These are phyloP conservation scores for Syrista parreyssii DNA, from an alignment of 2,888 invertebrate species.

Conservation along the genomic window DNA sequence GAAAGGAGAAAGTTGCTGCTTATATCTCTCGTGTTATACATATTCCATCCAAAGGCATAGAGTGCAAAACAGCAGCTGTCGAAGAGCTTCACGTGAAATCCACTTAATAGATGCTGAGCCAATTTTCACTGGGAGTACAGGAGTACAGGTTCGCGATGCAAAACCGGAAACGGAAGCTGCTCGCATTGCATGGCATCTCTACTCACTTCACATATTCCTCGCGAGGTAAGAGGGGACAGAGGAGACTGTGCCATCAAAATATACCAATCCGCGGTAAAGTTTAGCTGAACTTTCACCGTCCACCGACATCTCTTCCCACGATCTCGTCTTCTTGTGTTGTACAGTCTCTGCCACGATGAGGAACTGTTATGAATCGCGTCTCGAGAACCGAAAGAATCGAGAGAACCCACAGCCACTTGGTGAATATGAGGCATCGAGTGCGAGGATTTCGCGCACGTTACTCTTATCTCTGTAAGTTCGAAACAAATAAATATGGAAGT, in stretches of 20 bases:
- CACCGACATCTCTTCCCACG: constrained; percentile 27
- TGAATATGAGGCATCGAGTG: too few species aligned
- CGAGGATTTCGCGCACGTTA: too few species aligned
- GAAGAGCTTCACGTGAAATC: too few species aligned
- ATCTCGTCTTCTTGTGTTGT: constrained; percentile 21
- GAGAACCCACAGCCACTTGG: too few species aligned
- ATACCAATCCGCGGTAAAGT: constrained; percentile 35
- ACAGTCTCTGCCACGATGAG: not conserved
- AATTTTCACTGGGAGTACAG: not conserved
- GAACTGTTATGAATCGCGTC: not conserved
- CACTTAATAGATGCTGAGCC: too few species aligned
- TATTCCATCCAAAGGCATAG: too few species aligned
- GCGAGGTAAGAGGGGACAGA: constrained; percentile 14
- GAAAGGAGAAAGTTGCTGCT: too few species aligned
- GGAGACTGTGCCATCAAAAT: constrained; percentile 33
- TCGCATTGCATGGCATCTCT: not conserved
- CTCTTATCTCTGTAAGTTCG: too few species aligned
- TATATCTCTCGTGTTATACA: too few species aligned
- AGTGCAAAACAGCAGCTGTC: too few species aligned
- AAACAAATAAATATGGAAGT: too few species aligned
- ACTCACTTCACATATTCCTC: not conserved
- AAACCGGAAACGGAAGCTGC: constrained; percentile 24
- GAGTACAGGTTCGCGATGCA: not conserved
- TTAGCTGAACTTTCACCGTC: constrained; percentile 46
- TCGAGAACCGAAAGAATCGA: too few species aligned